These are phyloP conservation scores for zebrafish (Danio rerio) DNA, from an alignment of 2,113 vertebrate genomes.

Conservation along the genomic window DNA sequence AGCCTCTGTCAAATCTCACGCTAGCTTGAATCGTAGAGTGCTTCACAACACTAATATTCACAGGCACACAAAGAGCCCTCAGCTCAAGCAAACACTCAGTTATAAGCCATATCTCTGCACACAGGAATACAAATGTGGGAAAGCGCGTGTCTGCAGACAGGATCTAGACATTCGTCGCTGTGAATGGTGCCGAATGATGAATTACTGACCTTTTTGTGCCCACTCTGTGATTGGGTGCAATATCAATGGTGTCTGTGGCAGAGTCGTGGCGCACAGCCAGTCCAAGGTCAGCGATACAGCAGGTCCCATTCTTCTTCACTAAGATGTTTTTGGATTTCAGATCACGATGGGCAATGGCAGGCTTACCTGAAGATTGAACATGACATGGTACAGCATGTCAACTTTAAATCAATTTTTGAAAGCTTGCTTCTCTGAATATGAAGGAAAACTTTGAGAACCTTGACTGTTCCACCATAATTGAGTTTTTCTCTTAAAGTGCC, in stretches of 20 bases:
- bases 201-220: constrained; percentile 85
- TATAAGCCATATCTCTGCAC: neutral
- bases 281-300: constrained; percentile 86
- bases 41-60: neutral
- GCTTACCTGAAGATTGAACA: constrained; percentile 76
- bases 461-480: too few species aligned
- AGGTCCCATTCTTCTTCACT: constrained; percentile 88
- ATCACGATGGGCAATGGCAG: constrained; percentile 87
- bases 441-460: too few species aligned
- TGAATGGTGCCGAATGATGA: neutral
- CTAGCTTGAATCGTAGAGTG: neutral
- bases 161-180: neutral
- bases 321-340: constrained; percentile 89
- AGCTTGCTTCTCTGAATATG: neutral
- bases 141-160: neutral
- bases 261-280: constrained; percentile 86
- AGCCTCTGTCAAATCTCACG: neutral
- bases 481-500: too few species aligned
- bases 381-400: neutral
- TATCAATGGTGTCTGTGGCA: constrained; percentile 88
- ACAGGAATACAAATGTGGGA: neutral
- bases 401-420: neutral
- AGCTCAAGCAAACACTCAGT: constrained; percentile 6
- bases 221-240: constrained; percentile 89
- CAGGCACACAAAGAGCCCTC: neutral